Evolutionary conservation across 2,113 vertebrate genomes (phyloP).

Genomic region (Marcusenius ussheri): DNA sequence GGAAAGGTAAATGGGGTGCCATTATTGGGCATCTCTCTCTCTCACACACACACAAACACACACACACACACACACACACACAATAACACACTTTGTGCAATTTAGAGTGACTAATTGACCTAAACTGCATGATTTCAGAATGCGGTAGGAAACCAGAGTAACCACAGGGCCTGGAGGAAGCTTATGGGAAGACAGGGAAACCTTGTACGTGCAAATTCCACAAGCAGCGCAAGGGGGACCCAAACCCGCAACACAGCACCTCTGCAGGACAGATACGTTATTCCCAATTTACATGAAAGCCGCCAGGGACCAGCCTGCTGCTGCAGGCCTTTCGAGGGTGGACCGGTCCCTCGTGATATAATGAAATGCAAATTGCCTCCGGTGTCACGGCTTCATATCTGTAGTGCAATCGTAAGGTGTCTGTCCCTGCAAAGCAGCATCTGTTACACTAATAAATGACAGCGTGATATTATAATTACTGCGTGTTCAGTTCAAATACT

Average conservation of each 20-base stretch:
- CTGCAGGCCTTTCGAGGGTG: neutral
- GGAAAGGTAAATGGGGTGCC: neutral
- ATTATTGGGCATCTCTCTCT: neutral
- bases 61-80: neutral
- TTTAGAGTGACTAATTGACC: neutral
- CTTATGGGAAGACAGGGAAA: neutral
- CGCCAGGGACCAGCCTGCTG: neutral
- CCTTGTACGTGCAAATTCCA: neutral
- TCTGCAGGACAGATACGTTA: neutral
- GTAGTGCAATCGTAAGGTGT: neutral
- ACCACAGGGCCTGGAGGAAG: neutral
- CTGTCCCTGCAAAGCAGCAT: neutral
- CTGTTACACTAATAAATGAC: conserved; percentile 2
- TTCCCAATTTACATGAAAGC: neutral
- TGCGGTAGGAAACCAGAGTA: neutral
- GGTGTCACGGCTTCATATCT: neutral
- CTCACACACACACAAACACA: neutral
- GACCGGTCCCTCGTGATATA: neutral
- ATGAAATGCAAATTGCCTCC: neutral
- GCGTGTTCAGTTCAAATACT: neutral
- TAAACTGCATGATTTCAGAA: neutral
- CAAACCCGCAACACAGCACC: neutral
- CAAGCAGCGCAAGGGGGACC: neutral
- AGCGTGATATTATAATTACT: conserved; percentile 10
- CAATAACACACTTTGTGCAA: neutral